Evolutionary conservation across 53 echinoderm and acorn worm species (phyloP).

Genomic region (Hippasteria phrygiana): DNA sequence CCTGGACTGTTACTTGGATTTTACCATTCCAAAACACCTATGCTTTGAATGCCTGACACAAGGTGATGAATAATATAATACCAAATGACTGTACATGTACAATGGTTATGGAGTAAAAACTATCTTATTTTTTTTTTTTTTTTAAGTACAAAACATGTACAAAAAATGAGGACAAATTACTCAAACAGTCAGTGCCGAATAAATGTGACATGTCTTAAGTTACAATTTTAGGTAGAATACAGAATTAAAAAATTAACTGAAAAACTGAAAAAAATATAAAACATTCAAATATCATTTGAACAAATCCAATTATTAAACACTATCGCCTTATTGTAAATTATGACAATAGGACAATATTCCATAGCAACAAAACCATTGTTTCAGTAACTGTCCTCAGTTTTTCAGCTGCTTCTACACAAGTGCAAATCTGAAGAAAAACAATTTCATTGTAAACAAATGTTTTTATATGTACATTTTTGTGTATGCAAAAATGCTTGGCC

Average conservation of each 20-base stretch:
- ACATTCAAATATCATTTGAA: not conserved
- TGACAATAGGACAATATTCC: too few species aligned
- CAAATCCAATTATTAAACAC: not conserved
- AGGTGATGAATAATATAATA: not conserved
- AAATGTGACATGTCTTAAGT: not conserved
- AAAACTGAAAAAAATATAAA: not conserved
- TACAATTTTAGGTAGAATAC: not conserved
- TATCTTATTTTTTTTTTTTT: not conserved
- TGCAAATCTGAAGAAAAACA: not conserved
- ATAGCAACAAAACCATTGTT: not conserved
- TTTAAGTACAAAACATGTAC: conserved; percentile 36
- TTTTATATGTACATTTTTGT: not conserved
- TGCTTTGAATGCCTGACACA: not conserved
- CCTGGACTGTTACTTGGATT: conserved; percentile 4
- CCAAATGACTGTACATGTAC: not conserved
- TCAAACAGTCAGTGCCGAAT: conserved; percentile 13
- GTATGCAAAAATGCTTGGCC: not conserved
- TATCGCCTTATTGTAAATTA: not conserved
- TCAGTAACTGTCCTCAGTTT: conserved; percentile 43
- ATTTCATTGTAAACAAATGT: not conserved
- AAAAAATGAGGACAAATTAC: conserved; percentile 33
- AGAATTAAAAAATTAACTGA: too few species aligned
- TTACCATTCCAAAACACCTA: conserved; percentile 16
- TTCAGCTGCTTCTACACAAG: conserved; percentile 48
- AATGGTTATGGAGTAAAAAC: conserved; percentile 28